A percentile compares a stretch with the other conserved stretches of the same genome.
These are phyloP conservation scores for Apamea crenata DNA, from an alignment of 2,888 invertebrate species.

Conservation along the genomic window DNA sequence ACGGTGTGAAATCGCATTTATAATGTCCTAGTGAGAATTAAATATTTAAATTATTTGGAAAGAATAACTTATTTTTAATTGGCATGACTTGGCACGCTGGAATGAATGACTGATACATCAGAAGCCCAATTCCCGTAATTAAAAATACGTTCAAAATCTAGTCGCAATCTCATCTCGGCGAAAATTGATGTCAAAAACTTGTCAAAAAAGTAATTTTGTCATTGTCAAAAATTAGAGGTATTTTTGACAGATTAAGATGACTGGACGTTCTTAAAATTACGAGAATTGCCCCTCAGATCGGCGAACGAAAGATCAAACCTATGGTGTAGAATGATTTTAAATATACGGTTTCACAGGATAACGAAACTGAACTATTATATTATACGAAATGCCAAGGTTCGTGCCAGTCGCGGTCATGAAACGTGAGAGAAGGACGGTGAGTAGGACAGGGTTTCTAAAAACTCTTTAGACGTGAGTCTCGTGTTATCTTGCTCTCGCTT, in stretches of 20 bases:
- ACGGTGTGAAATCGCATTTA: slow-evolving; percentile 75
- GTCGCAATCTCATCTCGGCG: not conserved
- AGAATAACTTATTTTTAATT: slow-evolving; percentile 52
- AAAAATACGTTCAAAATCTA: not conserved
- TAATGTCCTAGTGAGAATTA: slow-evolving; percentile 58
- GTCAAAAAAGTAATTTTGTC: not conserved
- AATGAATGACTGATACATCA: not conserved
- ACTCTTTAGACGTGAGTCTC: too few relatives aligned
- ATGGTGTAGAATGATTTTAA: not conserved
- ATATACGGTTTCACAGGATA: not conserved
- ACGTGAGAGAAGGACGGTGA: not conserved
- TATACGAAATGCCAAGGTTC: not conserved
- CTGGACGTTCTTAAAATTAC: too few relatives aligned
- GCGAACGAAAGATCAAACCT: not conserved
- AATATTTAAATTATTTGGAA: slow-evolving; percentile 65
- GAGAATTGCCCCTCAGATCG: not conserved
- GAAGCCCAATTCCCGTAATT: not conserved
- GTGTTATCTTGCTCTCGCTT: not conserved
- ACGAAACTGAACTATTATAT: not conserved
- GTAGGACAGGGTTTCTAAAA: not conserved
- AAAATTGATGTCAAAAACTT: not conserved
- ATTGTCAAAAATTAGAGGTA: too few relatives aligned
- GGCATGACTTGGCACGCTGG: slow-evolving; percentile 10
- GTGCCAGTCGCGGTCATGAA: not conserved
- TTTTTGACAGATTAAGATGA: too few relatives aligned